Evolutionary conservation across 2,113 vertebrate genomes (phyloP).

Genomic region (Sphyrna mokarran): DNA sequence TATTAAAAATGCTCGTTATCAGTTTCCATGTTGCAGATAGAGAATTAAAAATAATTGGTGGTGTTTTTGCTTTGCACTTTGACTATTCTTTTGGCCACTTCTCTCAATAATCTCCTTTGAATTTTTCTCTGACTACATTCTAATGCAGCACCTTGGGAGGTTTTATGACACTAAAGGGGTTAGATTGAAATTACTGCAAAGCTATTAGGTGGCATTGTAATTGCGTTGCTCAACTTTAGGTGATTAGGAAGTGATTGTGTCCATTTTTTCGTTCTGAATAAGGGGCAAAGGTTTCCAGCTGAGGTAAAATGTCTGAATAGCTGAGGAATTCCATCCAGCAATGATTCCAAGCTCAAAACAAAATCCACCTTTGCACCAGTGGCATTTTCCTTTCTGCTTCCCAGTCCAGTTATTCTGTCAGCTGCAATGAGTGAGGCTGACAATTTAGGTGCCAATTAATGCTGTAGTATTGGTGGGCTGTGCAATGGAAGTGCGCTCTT

Average conservation of each 20-base stretch:
- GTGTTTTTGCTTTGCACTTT: background rate
- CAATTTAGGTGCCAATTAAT: background rate
- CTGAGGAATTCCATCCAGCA: background rate
- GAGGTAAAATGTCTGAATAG: background rate
- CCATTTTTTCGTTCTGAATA: background rate
- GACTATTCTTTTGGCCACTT: background rate
- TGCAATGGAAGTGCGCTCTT: background rate
- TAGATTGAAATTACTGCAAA: background rate
- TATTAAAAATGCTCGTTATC: background rate
- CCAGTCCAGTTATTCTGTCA: background rate
- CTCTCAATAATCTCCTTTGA: background rate
- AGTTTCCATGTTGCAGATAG: background rate
- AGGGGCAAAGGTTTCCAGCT: background rate
- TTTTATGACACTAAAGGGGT: background rate
- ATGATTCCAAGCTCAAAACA: background rate
- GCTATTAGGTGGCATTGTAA: background rate
- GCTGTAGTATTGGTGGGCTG: background rate
- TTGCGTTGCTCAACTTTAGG: background rate
- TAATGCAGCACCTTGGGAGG: background rate
- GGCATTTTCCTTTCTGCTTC: background rate
- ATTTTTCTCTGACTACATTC: background rate
- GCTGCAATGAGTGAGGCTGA: background rate
- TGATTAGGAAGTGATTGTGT: background rate
- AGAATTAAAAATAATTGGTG: background rate
- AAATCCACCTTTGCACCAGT: constrained; percentile 3